Evolutionary conservation across 2,797 vertebrate genomes (phyloP).

Genomic region (Taeniopygia guttata): DNA sequence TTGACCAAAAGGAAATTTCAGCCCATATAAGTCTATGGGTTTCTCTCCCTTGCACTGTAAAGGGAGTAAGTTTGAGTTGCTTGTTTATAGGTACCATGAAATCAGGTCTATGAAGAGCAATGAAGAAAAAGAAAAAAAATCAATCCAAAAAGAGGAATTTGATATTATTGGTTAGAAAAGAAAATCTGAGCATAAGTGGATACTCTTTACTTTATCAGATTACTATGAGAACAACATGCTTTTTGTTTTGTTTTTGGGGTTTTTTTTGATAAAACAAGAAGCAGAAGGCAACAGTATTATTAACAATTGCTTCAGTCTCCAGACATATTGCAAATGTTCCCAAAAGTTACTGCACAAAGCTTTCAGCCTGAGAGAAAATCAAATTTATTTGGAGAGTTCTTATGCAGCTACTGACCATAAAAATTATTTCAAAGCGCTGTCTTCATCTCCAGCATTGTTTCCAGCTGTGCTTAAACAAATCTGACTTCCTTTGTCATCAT

Average conservation of each 20-base stretch:
- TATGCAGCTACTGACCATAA: neutral
- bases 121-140: neutral
- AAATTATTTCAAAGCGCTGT: neutral
- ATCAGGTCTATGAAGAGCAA: neutral
- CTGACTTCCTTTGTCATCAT: neutral
- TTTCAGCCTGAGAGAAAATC: neutral
- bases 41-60: neutral
- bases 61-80: neutral
- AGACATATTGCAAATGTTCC: neutral
- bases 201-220: neutral
- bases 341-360: neutral
- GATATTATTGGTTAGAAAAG: neutral
- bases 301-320: neutral
- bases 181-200: neutral
- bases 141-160: neutral
- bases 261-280: neutral
- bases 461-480: constrained; percentile 39
- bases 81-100: neutral
- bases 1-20: neutral
- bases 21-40: no score
- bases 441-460: constrained; percentile 8
- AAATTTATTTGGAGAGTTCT: neutral
- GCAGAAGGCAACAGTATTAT: neutral
- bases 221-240: neutral
- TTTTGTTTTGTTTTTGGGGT: neutral